phyloP scores from a whole-genome alignment of 2,888 invertebrate genomes.

The Hoplodrina blanda region DNA sequence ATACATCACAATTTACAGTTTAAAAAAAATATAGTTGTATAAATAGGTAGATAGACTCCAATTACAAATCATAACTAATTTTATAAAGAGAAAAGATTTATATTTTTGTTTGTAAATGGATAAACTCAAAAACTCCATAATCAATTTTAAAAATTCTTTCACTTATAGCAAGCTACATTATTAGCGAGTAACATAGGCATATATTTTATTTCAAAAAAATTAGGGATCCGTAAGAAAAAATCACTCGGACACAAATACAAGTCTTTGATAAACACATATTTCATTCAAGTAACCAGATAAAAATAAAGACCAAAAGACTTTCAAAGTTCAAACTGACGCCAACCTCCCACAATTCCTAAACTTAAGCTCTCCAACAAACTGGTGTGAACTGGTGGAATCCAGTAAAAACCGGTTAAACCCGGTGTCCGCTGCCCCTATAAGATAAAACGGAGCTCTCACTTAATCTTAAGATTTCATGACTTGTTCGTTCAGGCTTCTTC shows the following conservation, averaged over 20 bases:
- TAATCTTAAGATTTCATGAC: slow-evolving; percentile 72
- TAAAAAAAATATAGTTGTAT: no score
- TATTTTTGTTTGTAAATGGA: no score
- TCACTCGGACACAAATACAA: no score
- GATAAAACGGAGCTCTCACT: slow-evolving; percentile 67
- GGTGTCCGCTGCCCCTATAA: slow-evolving; percentile 63
- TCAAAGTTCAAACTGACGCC: slow-evolving; percentile 25
- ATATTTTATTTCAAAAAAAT: no score
- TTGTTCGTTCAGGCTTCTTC: slow-evolving; percentile 59
- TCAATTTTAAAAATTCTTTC: no score
- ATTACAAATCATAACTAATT: no score
- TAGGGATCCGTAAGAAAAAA: no score
- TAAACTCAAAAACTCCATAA: no score
- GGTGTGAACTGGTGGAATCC: slow-evolving; percentile 51
- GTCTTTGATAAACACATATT: slow-evolving; percentile 18
- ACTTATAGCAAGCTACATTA: no score
- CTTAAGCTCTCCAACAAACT: slow-evolving; percentile 54
- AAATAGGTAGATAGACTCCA: background rate
- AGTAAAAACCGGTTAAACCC: slow-evolving; percentile 52
- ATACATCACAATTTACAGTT: no score
- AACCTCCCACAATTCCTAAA: slow-evolving; percentile 50
- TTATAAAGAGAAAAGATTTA: no score
- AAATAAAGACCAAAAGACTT: slow-evolving; percentile 27
- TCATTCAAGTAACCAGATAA: slow-evolving; percentile 40
- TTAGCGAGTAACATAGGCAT: no score